Evolutionary conservation across 2,888 invertebrate genomes (phyloP).

Genomic region (Phengaris arion): DNA sequence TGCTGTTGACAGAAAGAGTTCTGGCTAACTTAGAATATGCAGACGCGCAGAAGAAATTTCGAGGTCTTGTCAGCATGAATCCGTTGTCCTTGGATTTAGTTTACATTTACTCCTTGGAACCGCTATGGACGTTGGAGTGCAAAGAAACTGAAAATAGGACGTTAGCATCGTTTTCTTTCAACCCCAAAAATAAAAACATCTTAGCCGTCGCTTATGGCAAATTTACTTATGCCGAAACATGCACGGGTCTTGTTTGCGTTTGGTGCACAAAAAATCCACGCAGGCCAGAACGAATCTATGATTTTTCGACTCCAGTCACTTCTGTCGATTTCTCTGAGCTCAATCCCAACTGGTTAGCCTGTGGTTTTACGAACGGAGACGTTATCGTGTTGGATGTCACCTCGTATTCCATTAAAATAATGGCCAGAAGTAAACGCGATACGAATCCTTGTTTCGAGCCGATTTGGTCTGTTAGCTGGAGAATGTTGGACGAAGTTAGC

Average conservation of each 20-base stretch:
- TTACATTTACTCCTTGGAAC: constrained; percentile 82
- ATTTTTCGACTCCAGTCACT: constrained; percentile 82
- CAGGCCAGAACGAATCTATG: constrained; percentile 85
- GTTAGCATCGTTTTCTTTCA: constrained; percentile 83
- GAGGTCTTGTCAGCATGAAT: constrained; percentile 81
- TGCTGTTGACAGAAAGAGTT: constrained; percentile 84
- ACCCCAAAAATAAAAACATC: constrained; percentile 83
- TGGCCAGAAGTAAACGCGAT: constrained; percentile 78
- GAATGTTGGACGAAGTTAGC: constrained; percentile 56
- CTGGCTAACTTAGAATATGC: constrained; percentile 84
- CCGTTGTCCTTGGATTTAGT: constrained; percentile 81
- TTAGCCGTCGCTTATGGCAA: constrained; percentile 88
- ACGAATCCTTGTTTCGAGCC: constrained; percentile 83
- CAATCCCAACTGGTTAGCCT: constrained; percentile 85
- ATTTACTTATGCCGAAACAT: constrained; percentile 77
- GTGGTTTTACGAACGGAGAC: constrained; percentile 87
- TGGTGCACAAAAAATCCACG: constrained; percentile 92
- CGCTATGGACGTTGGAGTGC: constrained; percentile 84
- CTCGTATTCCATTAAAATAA: constrained; percentile 66
- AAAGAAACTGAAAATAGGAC: constrained; percentile 73
- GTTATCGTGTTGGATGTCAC: constrained; percentile 86
- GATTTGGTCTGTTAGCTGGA: constrained; percentile 84
- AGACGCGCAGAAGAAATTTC: constrained; percentile 84
- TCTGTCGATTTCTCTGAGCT: constrained; percentile 84
- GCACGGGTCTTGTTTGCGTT: constrained; percentile 83